phyloP scores from a whole-genome alignment of 1,140 invertebrate species.

The Hyposmocoma kahamanoa region DNA sequence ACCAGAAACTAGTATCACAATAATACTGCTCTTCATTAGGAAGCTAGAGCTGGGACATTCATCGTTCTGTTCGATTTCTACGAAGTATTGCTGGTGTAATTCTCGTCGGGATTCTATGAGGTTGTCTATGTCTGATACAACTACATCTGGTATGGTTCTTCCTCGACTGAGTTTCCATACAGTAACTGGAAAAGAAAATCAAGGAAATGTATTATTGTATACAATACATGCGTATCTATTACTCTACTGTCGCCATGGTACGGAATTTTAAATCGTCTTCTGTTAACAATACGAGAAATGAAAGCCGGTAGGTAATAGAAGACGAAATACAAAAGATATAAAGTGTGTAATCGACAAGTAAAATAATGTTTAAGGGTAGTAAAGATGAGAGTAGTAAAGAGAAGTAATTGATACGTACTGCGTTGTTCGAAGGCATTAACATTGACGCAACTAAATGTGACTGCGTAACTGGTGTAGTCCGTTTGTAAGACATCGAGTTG shows the following conservation, averaged over 20 bases:
- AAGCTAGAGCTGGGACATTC: slow-evolving; percentile 43
- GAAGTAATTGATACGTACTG: slow-evolving; percentile 3
- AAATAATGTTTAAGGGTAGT: too few relatives aligned
- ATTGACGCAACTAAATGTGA: slow-evolving; percentile 46
- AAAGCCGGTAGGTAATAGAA: background rate
- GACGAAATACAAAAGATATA: too few relatives aligned
- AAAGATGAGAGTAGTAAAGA: too few relatives aligned
- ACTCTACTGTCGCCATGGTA: background rate
- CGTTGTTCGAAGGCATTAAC: slow-evolving; percentile 15
- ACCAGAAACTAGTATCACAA: slow-evolving; percentile 17
- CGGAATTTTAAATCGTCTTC: background rate
- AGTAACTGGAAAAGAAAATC: too few relatives aligned
- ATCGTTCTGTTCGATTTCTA: slow-evolving; percentile 30
- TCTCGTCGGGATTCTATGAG: slow-evolving; percentile 24
- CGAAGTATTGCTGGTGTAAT: slow-evolving; percentile 29
- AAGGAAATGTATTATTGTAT: background rate
- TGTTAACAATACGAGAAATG: background rate
- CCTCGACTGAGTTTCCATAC: slow-evolving; percentile 37
- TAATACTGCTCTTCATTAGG: slow-evolving; percentile 43
- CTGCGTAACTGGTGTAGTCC: slow-evolving; percentile 42
- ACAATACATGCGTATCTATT: background rate
- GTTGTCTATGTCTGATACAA: slow-evolving; percentile 18
- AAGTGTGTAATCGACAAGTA: too few relatives aligned
- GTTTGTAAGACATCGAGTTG: slow-evolving; percentile 38
- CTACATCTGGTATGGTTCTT: slow-evolving; percentile 16